These are phyloP conservation scores for Cantharis lateralis DNA, from an alignment of 2,888 invertebrate genomes.

Conservation along the genomic window DNA sequence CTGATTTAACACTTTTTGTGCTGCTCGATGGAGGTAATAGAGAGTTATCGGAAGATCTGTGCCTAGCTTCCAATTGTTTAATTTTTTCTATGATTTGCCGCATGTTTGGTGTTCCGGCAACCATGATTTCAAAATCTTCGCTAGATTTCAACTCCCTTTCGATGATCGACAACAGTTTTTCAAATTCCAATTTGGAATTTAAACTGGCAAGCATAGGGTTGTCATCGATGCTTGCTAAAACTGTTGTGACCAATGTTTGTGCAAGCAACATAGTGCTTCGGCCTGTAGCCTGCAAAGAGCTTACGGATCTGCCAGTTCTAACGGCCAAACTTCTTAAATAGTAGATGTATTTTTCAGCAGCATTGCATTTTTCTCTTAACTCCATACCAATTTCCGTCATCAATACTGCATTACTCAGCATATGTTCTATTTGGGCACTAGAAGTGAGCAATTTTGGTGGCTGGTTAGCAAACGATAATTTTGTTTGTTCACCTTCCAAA, in stretches of 20 bases:
- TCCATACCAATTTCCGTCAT: conserved; percentile 56
- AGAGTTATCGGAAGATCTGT: conserved; percentile 37
- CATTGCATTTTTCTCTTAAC: conserved; percentile 49
- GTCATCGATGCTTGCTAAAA: conserved; percentile 40
- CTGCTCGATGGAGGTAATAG: conserved; percentile 41
- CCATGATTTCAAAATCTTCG: conserved; percentile 44
- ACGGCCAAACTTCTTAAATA: conserved; percentile 50
- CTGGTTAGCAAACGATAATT: background rate
- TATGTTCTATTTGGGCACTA: conserved; percentile 43
- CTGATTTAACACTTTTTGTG: conserved; percentile 51
- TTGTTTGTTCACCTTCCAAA: background rate
- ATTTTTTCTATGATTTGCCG: conserved; percentile 50
- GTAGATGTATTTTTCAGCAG: conserved; percentile 53
- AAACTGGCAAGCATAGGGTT: conserved; percentile 23
- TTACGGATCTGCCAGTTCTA: conserved; percentile 49
- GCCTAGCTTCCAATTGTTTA: conserved; percentile 46
- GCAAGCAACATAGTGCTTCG: conserved; percentile 49
- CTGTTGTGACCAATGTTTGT: conserved; percentile 45
- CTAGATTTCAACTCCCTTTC: conserved; percentile 50
- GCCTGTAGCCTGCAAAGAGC: conserved; percentile 48
- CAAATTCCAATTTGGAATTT: conserved; percentile 47
- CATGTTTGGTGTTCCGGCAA: conserved; percentile 27
- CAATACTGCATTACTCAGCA: conserved; percentile 49
- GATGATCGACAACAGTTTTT: conserved; percentile 49
- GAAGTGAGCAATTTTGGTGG: conserved; percentile 26